Conservation (phyloP, 1,140 invertebrate genomes). For the Ylistrum balloti region DNA sequence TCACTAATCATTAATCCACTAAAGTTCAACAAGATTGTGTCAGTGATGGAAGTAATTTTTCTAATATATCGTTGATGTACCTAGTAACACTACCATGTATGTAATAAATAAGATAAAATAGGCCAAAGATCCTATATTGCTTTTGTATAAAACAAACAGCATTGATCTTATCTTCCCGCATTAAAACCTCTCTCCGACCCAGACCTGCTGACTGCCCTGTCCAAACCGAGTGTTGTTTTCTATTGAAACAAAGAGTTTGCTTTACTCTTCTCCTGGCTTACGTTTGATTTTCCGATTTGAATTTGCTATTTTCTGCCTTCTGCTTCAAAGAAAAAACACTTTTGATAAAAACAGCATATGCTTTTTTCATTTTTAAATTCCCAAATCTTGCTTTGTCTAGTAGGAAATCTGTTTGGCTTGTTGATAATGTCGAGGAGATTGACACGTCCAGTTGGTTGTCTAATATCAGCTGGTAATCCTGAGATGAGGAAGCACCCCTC, state of each 20-base stretch:
- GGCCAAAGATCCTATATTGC: background rate
- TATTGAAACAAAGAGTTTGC: conserved; percentile 51
- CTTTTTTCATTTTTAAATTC: conserved; percentile 43
- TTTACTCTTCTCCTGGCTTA: conserved; percentile 57
- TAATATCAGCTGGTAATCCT: conserved; percentile 99
- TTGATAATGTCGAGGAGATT: conserved; percentile 8
- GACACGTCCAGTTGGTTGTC: conserved; percentile 80
- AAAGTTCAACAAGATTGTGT: background rate
- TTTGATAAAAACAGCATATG: conserved; percentile 41
- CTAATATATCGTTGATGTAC: background rate
- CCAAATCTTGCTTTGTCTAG: conserved; percentile 45
- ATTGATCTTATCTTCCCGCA: background rate
- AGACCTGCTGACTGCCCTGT: conserved; percentile 66
- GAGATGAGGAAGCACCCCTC: conserved; percentile 84
- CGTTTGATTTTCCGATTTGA: conserved; percentile 56
- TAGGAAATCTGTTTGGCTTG: conserved; percentile 51
- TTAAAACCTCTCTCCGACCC: background rate
- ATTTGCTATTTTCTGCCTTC: conserved; percentile 58
- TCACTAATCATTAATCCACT: background rate
- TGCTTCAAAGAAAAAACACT: conserved; percentile 43
- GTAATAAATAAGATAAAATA: background rate
- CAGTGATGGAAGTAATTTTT: background rate
- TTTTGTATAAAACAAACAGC: background rate
- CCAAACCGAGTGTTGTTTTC: conserved; percentile 56
- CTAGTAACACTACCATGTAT: background rate